These are phyloP conservation scores for Phoeniculus purpureus DNA, from an alignment of 2,797 vertebrate genomes.

Conservation along the genomic window DNA sequence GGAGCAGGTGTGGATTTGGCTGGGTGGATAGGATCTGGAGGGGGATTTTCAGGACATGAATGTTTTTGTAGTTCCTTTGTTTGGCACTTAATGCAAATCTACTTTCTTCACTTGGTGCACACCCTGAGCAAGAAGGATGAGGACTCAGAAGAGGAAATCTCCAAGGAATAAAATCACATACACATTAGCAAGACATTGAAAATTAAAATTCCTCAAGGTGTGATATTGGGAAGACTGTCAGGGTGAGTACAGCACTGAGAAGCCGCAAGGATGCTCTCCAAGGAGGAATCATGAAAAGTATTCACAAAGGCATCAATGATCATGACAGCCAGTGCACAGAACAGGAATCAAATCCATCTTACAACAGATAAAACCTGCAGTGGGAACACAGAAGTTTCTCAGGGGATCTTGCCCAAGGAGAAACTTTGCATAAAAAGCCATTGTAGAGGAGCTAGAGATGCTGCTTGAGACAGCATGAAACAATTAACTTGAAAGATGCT, in stretches of 20 bases:
- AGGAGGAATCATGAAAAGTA: slow-evolving; percentile 13
- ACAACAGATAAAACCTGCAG: slow-evolving; percentile 9
- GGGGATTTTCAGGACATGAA: background rate
- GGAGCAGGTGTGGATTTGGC: background rate
- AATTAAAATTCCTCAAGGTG: background rate
- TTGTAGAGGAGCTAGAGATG: background rate
- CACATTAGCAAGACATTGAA: background rate
- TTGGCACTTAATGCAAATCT: background rate
- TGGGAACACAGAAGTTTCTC: slow-evolving; percentile 31
- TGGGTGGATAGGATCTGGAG: background rate
- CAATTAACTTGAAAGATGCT: slow-evolving; percentile 10
- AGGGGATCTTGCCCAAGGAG: background rate
- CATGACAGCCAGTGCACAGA: background rate
- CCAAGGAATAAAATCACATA: background rate
- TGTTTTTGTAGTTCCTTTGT: background rate
- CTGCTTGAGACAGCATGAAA: background rate
- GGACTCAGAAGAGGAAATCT: background rate
- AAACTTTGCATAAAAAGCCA: slow-evolving; percentile 1
- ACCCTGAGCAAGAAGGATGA: background rate
- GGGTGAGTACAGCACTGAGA: background rate
- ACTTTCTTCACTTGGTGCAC: background rate
- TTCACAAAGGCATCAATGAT: background rate
- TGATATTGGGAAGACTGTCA: background rate
- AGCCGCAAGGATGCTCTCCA: background rate
- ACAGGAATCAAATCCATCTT: slow-evolving; percentile 24